These are phyloP conservation scores for Smittia aterrima DNA, from an alignment of 2,888 invertebrate species.

Conservation along the genomic window DNA sequence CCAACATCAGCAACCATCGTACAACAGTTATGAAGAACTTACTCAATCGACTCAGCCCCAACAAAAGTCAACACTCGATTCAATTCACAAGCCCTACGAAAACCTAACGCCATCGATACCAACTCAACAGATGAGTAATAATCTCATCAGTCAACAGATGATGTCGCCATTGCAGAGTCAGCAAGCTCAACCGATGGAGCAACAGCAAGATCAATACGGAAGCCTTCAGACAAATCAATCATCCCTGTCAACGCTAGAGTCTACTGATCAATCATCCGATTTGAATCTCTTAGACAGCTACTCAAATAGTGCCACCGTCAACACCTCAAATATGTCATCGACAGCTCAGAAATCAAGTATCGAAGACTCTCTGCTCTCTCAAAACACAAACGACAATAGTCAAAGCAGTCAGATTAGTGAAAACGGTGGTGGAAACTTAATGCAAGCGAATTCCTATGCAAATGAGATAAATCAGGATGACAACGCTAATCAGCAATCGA, in stretches of 20 bases:
- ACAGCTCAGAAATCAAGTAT: conserved; percentile 27
- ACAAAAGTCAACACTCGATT: conserved; percentile 45
- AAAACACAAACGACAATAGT: conserved; percentile 41
- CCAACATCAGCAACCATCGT: conserved; percentile 45
- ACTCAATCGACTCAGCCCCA: conserved; percentile 45
- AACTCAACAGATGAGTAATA: conserved; percentile 24
- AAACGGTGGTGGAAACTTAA: not conserved
- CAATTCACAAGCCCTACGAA: conserved; percentile 39
- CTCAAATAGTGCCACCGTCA: conserved; percentile 36
- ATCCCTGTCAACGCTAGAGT: conserved; percentile 26
- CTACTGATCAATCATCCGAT: conserved; percentile 39
- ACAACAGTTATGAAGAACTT: conserved; percentile 46
- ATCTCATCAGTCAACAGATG: conserved; percentile 19
- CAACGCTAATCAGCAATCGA: conserved; percentile 38
- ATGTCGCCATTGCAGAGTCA: conserved; percentile 24
- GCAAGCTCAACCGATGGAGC: conserved; percentile 1
- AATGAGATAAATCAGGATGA: conserved; percentile 28
- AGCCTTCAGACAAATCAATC: conserved; percentile 19
- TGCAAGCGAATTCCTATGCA: conserved; percentile 26
- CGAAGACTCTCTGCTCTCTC: conserved; percentile 38
- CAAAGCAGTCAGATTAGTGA: conserved; percentile 41
- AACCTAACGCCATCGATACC: conserved; percentile 33
- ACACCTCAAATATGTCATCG: conserved; percentile 32
- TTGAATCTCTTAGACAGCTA: conserved; percentile 38
- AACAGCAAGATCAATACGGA: not conserved